Evolutionary conservation across 2,888 invertebrate genomes (phyloP), one percentile per base, ranked within the genome.

Genomic region (Cotesia congregata): DNA sequence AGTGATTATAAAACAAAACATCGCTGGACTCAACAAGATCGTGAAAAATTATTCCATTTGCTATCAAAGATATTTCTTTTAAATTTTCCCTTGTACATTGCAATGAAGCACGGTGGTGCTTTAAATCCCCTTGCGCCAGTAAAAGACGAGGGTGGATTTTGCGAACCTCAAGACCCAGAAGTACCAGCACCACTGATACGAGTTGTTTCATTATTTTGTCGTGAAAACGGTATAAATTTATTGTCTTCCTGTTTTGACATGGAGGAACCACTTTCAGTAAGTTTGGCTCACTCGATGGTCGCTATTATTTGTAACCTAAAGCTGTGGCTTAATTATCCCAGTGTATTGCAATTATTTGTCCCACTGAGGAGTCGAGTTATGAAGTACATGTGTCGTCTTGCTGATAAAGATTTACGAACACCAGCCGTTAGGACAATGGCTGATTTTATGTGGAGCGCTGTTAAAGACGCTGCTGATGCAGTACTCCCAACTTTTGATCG

Each of bases 361-460:
- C 97, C 97, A 17, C 90, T 98, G 81, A 93, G 98, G 78, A 94
- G 95, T 80, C 94, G 95, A 85, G 96, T 97, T 79, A 92, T 98
- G 84, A 93, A 95, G 83, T 98, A 97, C 87, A 97, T 98, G 97
- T 98, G 98, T 90, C 95, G 94, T 89, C 92, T 98, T 82, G 95
- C 95, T 17, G 98, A 98, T 90, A 96, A 96, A 86, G 97, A 98
- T 90, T 91, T 98, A 71, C 93, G 97, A 81, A 94, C 96, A 75
- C 95, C 95, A 39, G 95, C 96, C 61, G 96, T 96, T 60, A 95
- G 97, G 83, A 96, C 96, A 83, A 97, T 98, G 96, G 97, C 97
- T 83, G 96, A 98, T 91, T 96, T 97, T 87, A 97, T 98, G 93
- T 98, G 98, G 97, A 96, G 96, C 80, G 96, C 97, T 7, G 95